These are phyloP conservation scores for Anser cygnoides DNA, from an alignment of 2,113 vertebrate genomes.

Conservation along the genomic window DNA sequence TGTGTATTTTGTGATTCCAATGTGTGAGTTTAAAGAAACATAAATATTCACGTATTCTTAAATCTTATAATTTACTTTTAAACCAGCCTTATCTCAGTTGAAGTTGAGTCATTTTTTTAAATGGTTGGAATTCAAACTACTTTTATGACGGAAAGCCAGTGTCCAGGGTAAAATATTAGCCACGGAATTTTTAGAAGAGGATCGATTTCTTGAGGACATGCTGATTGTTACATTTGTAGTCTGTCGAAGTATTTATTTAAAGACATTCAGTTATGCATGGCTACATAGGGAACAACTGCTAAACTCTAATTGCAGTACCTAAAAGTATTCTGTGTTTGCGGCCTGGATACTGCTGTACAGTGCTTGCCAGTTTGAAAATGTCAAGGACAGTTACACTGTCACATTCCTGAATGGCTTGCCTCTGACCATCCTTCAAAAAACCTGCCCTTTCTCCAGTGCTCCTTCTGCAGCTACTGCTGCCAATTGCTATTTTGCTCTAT, in stretches of 20 bases:
- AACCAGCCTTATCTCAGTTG: not conserved
- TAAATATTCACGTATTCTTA: not conserved
- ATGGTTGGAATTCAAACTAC: not conserved
- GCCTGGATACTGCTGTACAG: not conserved
- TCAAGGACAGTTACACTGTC: slow-evolving; percentile 52
- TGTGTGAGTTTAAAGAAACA: not conserved
- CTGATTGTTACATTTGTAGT: not conserved
- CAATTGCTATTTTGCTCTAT: not conserved
- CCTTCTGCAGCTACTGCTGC: slow-evolving; percentile 1
- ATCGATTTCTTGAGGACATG: not conserved
- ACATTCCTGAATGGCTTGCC: slow-evolving; percentile 1
- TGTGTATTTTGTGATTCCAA: not conserved
- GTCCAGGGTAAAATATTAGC: not conserved
- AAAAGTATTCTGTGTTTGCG: not conserved
- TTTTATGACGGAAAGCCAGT: not conserved
- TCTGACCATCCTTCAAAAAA: slow-evolving; percentile 32
- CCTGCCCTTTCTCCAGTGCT: not conserved
- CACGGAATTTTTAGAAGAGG: not conserved
- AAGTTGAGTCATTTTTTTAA: slow-evolving; percentile 4
- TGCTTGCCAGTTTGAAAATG: slow-evolving; percentile 61
- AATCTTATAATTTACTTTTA: not conserved
- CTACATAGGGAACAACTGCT: slow-evolving; percentile 10
- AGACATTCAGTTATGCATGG: not conserved
- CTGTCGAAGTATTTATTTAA: not conserved
- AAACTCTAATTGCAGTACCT: slow-evolving; percentile 9